Percentiles rank a stretch among this genome's conserved stretches.
Evolutionary conservation across 2,797 vertebrate species (phyloP).

Genomic region (Schizothorax lantsangensis): DNA sequence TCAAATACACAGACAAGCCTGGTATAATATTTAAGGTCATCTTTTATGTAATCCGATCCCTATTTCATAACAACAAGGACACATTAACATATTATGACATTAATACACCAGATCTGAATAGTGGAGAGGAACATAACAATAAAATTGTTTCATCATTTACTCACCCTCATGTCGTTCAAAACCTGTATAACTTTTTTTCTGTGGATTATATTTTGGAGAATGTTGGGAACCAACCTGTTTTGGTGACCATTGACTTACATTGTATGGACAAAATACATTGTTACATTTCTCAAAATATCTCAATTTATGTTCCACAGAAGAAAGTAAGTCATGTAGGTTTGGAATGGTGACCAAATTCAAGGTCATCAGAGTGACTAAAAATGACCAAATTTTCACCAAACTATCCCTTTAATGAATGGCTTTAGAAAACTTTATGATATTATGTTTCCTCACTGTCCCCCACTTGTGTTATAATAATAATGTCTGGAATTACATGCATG

Average conservation of each 20-base stretch:
- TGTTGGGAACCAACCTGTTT: neutral
- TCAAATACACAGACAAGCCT: constrained; percentile 26
- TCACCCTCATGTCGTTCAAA: too few species aligned
- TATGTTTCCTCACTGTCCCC: neutral
- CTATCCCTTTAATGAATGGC: neutral
- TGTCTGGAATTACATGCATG: neutral
- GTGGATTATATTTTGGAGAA: neutral
- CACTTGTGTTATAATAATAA: neutral
- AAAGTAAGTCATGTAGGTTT: neutral
- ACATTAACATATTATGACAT: neutral
- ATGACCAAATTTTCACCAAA: too few species aligned
- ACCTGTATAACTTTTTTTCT: neutral
- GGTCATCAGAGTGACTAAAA: neutral
- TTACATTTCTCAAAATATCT: neutral
- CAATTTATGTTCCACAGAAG: neutral
- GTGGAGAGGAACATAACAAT: neutral
- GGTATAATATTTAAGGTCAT: neutral
- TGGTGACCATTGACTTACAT: too few species aligned
- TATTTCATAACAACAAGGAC: neutral
- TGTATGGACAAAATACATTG: too few species aligned
- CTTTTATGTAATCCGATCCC: neutral
- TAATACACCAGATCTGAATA: neutral
- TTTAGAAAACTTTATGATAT: neutral
- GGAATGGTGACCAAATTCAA: neutral
- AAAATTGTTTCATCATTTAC: neutral